Percentiles rank a stretch among this genome's conserved stretches.
phyloP scores from a whole-genome alignment of 2,888 invertebrate species.

The Agrotis ipsilon region DNA sequence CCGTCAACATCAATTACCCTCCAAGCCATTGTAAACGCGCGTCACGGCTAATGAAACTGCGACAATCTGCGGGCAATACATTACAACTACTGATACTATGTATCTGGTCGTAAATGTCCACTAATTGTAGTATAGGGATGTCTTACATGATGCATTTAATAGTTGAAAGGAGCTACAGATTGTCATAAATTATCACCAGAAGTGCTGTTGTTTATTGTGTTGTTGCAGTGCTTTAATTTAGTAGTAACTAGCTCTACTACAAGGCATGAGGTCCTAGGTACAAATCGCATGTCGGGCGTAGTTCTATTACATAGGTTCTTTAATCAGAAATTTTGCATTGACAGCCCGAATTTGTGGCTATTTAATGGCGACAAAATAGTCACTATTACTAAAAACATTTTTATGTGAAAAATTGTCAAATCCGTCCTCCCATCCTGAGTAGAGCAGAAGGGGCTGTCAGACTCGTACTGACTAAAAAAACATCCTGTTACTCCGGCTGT shows the following conservation, averaged over 20 bases:
- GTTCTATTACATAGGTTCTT: background rate
- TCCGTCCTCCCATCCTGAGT: too few species aligned
- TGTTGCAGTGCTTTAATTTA: too few species aligned
- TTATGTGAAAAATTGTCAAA: too few species aligned
- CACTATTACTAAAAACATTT: background rate
- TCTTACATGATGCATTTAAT: background rate
- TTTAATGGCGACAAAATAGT: background rate
- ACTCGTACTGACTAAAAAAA: too few species aligned
- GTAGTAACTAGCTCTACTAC: background rate
- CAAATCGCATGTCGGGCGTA: background rate
- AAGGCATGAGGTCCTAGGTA: background rate
- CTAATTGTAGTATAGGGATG: background rate
- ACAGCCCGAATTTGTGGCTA: background rate
- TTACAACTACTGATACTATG: slow-evolving; percentile 11
- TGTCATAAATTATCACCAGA: background rate
- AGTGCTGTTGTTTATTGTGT: too few species aligned
- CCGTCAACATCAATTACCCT: slow-evolving; percentile 7
- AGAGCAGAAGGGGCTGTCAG: too few species aligned
- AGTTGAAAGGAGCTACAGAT: too few species aligned
- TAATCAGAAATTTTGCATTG: background rate
- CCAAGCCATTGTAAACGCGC: slow-evolving; percentile 6
- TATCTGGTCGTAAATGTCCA: slow-evolving; percentile 6
- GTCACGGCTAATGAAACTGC: slow-evolving; percentile 41
- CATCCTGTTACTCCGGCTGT: too few species aligned
- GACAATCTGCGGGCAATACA: slow-evolving; percentile 11